Evolutionary conservation across 2,888 invertebrate species (phyloP), one percentile per base, ranked within the genome.

Genomic region (Drosophila anomalata): DNA sequence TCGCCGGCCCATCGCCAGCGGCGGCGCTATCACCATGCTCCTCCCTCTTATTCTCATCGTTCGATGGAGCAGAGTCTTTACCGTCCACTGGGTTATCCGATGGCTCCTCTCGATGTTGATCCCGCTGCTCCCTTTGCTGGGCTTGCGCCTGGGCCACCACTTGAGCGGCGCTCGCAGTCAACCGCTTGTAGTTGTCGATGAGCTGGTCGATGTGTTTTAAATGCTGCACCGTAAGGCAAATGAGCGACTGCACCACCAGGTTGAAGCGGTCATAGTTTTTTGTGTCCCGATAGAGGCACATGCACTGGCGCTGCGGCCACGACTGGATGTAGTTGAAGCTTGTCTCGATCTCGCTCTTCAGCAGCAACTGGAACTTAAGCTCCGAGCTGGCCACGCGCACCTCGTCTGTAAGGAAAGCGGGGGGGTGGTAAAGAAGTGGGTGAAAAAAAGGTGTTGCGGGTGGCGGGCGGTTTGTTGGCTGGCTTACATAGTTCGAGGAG

Each of bases 241-340:
- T 94, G 81, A 98, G 94, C 75, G 97, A 96, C 91, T 98, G 97
- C 41, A 97, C 96, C 82, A 98, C 94, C 89, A 96, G 93, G 91
- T 97, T 97, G 91, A 98, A 96, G 79, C 97, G 94, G 90, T 98
- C 98, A 92, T 97, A 96, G 92, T 98, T 98, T 92, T 97, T 97
- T 63, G 95, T 94, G 92, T 98, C 98, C 83, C 97, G 94, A 92
- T 97, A 98, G 92, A 97, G 96, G 92, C 98, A 98, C 95, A 97
- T 97, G 91, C 98, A 98, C 93, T 98, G 98, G 91, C 97, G 95
- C 92, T 97, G 96, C 76, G 96, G 96, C 97, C 97, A 97, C 83
- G 96, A 95, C 91, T 97, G 95, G 88, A 97, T 95, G 92, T 97
- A 97, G 87, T 95, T 94, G 89, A 96, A 94, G 75, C 97, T 95